Conservation (phyloP, 2,888 invertebrate species). For the Ceramica pisi region DNA sequence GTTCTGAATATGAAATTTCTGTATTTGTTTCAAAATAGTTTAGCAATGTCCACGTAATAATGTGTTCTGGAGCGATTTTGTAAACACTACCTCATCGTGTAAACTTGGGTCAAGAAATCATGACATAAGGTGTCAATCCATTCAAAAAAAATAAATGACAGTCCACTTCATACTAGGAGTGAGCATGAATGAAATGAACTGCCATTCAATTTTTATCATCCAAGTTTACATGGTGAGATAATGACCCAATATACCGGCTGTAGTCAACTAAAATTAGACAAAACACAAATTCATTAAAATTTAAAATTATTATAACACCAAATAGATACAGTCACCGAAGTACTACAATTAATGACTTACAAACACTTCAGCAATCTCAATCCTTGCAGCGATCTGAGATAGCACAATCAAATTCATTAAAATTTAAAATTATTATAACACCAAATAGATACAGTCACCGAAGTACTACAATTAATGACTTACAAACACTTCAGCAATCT, state of each 20-base stretch:
- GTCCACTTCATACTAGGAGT: too few species aligned
- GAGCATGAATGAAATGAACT: too few species aligned
- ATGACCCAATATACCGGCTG: too few species aligned
- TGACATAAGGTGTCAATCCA: too few species aligned
- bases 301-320: background rate
- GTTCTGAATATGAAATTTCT: background rate
- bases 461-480: background rate
- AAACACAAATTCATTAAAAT: background rate
- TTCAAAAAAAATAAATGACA: too few species aligned
- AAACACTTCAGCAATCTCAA: slow-evolving; percentile 7
- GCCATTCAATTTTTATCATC: too few species aligned
- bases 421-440: background rate
- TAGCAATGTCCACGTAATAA: too few species aligned
- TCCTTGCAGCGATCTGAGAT: slow-evolving; percentile 35
- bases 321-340: background rate
- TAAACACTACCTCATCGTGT: too few species aligned
- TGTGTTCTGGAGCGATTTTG: too few species aligned
- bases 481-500: slow-evolving; percentile 1
- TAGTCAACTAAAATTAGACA: too few species aligned
- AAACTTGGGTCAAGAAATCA: too few species aligned
- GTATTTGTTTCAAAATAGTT: background rate
- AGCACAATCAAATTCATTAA: slow-evolving; percentile 9
- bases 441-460: background rate
- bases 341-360: background rate
- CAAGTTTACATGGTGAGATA: too few species aligned